Percentiles rank a stretch among this genome's conserved stretches.
phyloP scores from a whole-genome alignment of 2,113 vertebrate species.

The Poeciliopsis occidentalis region DNA sequence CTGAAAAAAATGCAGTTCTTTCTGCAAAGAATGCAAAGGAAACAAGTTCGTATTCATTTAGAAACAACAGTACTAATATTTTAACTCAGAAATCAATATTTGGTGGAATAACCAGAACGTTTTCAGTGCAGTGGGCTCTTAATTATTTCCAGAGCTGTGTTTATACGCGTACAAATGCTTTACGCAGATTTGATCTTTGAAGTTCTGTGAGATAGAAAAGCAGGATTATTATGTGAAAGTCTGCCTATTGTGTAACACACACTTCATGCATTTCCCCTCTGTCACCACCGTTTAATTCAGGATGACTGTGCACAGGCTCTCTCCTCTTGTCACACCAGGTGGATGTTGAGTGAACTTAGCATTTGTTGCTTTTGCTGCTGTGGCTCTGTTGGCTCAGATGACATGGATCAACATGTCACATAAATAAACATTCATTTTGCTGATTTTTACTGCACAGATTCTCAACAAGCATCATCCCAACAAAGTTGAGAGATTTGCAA shows the following conservation, averaged over 20 bases:
- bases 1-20: no score
- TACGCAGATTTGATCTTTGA: background rate
- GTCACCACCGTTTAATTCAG: background rate
- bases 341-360: background rate
- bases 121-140: no score
- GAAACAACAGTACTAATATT: no score
- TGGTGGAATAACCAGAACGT: no score
- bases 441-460: background rate
- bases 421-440: background rate
- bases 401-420: background rate
- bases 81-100: no score
- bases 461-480: background rate
- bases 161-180: no score
- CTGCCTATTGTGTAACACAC: background rate
- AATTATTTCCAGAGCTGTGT: no score
- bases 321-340: background rate
- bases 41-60: no score
- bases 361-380: background rate
- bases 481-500: no score
- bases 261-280: background rate
- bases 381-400: background rate
- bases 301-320: background rate
- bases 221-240: background rate
- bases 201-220: background rate
- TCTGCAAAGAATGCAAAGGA: no score